Base-by-base conservation (phyloP, 2,113 vertebrate species). In the Cardinalis cardinalis region DNA sequence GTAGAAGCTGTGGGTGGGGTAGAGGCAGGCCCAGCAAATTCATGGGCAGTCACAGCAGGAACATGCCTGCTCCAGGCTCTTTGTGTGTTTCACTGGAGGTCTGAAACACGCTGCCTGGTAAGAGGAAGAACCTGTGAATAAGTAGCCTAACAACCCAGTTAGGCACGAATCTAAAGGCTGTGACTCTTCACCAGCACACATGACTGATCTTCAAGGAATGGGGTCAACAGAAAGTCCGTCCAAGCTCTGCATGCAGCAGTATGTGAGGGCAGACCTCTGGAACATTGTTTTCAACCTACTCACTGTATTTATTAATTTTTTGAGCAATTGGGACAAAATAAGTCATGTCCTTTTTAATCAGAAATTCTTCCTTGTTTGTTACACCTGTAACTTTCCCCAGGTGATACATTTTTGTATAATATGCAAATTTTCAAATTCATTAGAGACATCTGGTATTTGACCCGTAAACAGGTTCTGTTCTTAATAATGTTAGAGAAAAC, bases 121-220 rank as follows among this genome's bases (percentile, higher is more conserved):
- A 44, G 88, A 86, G 79, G 72, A 86, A 46, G 72, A 77, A 60
- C 49, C 60, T 74, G 49, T 74, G 65, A 86, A 16, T 81, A 52
- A 85, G 72, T 49, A 44, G 15, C 56, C 8, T 41, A 46, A 68
- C n/a, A 43, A 49, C 65, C 32, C 49, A n/a, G 17, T 75, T 25
- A 49, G 48, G 4, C 32, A 28, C 43, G 59, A n/a, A 32, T 29
- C 28, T 69, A 18, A 77, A 78, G 53, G 49, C 73, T 77, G 25
- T 90, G 88, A 86, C 79, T 86, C 75, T 77, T 83, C 26, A 52
- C 68, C 44, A 28, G 6, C 58, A 75, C 49, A 72, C 38, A 46
- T 95, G 93, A 95, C 83, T 91, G 53, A 60, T 75, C 65, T 88
- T 72, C 83, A 64, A 93, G 71, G 83, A 95, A 90, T 89, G 92